phyloP scores from a whole-genome alignment of 2,797 vertebrate genomes.

The Poecilia velifera region DNA sequence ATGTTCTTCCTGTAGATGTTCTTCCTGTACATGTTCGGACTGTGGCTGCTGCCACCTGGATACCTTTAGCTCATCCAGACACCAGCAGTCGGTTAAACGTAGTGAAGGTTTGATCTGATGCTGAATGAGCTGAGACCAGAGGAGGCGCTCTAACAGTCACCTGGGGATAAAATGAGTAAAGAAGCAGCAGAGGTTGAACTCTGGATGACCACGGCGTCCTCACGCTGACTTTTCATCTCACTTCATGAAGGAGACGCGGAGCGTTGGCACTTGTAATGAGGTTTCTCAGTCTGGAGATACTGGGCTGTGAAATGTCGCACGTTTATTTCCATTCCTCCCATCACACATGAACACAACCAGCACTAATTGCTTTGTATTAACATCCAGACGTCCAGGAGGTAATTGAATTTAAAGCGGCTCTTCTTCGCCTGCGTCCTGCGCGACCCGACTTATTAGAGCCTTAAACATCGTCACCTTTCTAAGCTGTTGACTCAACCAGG shows the following conservation, averaged over 20 bases:
- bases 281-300: neutral
- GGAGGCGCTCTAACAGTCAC: neutral
- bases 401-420: constrained; percentile 4
- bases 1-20: too few species aligned
- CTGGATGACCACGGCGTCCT: neutral
- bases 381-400: neutral
- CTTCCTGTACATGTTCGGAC: too few species aligned
- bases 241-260: neutral
- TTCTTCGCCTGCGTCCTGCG: constrained; percentile 5
- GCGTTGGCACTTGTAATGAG: neutral
- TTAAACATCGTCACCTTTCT: constrained; percentile 41
- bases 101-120: neutral
- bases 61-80: neutral
- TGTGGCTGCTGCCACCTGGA: too few species aligned
- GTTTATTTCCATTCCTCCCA: neutral
- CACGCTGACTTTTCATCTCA: constrained; percentile 2
- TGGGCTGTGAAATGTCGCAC: constrained; percentile 5
- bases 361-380: constrained; percentile 2
- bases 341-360: neutral
- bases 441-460: constrained; percentile 22
- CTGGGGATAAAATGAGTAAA: neutral
- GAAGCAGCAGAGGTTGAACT: constrained; percentile 2
- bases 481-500: constrained; percentile 27
- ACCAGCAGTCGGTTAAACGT: neutral
- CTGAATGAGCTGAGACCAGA: neutral